A percentile compares a stretch with the other conserved stretches of the same genome.
Evolutionary conservation across 2,888 invertebrate genomes (phyloP).

Genomic region (Rutpela maculata): DNA sequence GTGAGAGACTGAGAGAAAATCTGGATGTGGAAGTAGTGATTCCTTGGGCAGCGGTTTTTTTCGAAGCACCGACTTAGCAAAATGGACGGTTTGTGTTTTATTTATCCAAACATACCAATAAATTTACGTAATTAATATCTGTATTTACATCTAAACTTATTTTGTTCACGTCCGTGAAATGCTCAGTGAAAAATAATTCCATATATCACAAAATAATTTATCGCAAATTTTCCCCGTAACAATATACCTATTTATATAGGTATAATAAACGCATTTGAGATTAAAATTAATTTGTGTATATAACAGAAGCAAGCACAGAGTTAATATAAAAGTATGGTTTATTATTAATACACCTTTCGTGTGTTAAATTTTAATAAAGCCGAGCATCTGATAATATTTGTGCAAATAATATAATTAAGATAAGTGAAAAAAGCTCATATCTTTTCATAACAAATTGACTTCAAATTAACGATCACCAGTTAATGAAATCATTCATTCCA

Average conservation of each 20-base stretch:
- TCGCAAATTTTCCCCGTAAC: background rate
- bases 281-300: constrained; percentile 18
- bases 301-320: background rate
- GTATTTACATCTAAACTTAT: too few relatives aligned
- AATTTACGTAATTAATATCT: too few relatives aligned
- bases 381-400: constrained; percentile 19
- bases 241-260: background rate
- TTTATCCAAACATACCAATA: too few relatives aligned
- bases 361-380: constrained; percentile 10
- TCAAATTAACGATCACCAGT: background rate
- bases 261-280: background rate
- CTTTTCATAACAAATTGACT: background rate
- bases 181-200: too few relatives aligned
- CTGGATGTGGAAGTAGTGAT: too few relatives aligned
- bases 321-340: background rate
- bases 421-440: constrained; percentile 10
- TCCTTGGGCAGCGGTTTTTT: too few relatives aligned
- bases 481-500: background rate
- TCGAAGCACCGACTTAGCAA: too few relatives aligned
- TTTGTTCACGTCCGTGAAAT: too few relatives aligned
- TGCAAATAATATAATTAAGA: constrained; percentile 23
- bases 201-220: background rate
- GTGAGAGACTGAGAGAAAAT: too few relatives aligned
- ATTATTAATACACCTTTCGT: background rate
- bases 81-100: too few relatives aligned